These are phyloP conservation scores for Oryzias javanicus DNA, from an alignment of 2,113 vertebrate species.

Conservation along the genomic window DNA sequence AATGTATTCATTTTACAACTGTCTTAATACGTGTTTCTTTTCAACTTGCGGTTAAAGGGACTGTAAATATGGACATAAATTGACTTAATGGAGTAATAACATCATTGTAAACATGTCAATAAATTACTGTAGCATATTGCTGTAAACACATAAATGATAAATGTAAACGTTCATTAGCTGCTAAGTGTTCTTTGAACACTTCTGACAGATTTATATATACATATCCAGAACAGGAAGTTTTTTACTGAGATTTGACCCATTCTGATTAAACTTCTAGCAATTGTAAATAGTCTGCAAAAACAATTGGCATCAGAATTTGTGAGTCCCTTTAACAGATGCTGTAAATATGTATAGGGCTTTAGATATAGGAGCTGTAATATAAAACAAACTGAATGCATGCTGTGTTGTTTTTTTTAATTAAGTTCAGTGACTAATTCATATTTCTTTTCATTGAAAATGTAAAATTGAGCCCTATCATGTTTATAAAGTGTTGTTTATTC, in stretches of 20 bases:
- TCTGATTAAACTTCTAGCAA: constrained; percentile 84
- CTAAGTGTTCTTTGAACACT: constrained; percentile 60
- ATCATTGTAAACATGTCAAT: constrained; percentile 90
- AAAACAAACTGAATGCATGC: constrained; percentile 95
- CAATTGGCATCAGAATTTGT: constrained; percentile 89
- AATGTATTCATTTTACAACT: constrained; percentile 92
- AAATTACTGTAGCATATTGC: constrained; percentile 86
- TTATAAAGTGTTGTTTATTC: constrained; percentile 34
- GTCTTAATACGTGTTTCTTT: constrained; percentile 93
- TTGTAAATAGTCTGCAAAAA: constrained; percentile 95
- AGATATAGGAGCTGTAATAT: constrained; percentile 81
- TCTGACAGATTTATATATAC: constrained; percentile 36
- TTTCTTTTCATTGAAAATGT: constrained; percentile 63
- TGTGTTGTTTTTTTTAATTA: constrained; percentile 77
- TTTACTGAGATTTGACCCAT: constrained; percentile 47
- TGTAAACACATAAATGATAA: constrained; percentile 93
- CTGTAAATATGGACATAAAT: constrained; percentile 97
- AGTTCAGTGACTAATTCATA: constrained; percentile 81
- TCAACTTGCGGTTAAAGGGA: constrained; percentile 99
- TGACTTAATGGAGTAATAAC: constrained; percentile 86
- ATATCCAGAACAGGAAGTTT: constrained; percentile 32
- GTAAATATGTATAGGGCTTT: constrained; percentile 87
- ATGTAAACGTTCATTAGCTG: constrained; percentile 80
- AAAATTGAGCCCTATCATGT: constrained; percentile 64
- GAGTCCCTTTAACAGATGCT: constrained; percentile 99